Evolutionary conservation across 2,113 vertebrate genomes (phyloP).

Genomic region (Paralichthys olivaceus): DNA sequence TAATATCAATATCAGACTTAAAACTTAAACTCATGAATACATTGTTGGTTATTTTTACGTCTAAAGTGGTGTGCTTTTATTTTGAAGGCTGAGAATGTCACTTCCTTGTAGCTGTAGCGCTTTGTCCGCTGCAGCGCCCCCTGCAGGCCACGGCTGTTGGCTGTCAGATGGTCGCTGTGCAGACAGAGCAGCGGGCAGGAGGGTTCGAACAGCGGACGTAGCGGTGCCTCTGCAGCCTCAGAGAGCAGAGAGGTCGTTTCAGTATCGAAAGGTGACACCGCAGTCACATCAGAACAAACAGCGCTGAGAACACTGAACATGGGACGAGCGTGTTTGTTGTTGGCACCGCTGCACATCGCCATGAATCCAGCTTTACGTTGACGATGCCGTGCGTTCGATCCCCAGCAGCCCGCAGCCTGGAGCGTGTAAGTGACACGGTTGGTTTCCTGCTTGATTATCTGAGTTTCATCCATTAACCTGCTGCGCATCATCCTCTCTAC

Average conservation of each 20-base stretch:
- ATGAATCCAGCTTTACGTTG: conserved; percentile 55
- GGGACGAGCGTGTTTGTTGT: conserved; percentile 34
- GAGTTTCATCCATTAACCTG: not conserved
- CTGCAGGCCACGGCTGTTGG: conserved; percentile 5
- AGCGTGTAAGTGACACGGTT: conserved; percentile 64
- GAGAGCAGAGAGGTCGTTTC: not conserved
- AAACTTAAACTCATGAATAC: too few species aligned
- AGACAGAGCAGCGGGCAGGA: conserved; percentile 23
- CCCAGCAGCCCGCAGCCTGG: conserved; percentile 51
- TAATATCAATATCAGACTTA: too few species aligned
- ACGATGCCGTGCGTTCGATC: conserved; percentile 49
- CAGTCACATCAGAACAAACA: too few species aligned
- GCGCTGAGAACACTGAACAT: conserved; percentile 20
- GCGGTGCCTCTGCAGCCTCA: not conserved
- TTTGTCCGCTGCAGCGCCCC: conserved; percentile 47
- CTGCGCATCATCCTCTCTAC: not conserved
- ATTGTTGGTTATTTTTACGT: not conserved
- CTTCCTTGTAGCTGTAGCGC: not conserved
- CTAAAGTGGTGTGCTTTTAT: conserved; percentile 10
- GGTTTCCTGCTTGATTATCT: conserved; percentile 11
- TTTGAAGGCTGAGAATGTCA: not conserved
- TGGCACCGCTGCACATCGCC: conserved; percentile 44
- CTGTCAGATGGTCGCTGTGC: not conserved
- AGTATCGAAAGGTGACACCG: too few species aligned
- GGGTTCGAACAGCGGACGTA: conserved; percentile 17